These are phyloP conservation scores for Chelonus insularis DNA, from an alignment of 1,140 invertebrate species.

Conservation along the genomic window DNA sequence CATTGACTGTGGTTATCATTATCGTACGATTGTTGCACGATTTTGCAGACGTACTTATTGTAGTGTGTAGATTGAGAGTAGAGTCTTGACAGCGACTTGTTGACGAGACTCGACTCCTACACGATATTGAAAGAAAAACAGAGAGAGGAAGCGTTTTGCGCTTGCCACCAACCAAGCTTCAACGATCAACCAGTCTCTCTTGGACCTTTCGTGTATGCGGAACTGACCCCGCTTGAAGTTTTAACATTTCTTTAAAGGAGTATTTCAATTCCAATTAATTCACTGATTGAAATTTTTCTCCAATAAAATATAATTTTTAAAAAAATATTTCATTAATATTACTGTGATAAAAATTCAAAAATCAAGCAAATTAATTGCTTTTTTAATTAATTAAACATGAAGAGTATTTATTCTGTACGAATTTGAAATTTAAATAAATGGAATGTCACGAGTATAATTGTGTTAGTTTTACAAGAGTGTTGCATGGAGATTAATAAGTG, in stretches of 20 bases:
- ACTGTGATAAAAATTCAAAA: too few species aligned
- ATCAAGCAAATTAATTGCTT: too few species aligned
- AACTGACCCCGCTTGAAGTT: slow-evolving; percentile 38
- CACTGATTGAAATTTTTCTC: too few species aligned
- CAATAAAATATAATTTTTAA: too few species aligned
- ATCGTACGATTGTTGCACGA: not conserved
- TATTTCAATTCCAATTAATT: not conserved
- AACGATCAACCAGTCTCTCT: slow-evolving; percentile 38
- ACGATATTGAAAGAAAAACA: not conserved
- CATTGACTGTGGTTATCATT: not conserved
- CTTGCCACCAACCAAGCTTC: slow-evolving; percentile 8
- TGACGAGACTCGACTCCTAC: not conserved
- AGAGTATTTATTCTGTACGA: not conserved
- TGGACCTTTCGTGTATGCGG: slow-evolving; percentile 39
- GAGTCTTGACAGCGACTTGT: slow-evolving; percentile 6
- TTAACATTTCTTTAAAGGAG: slow-evolving; percentile 7
- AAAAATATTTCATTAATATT: too few species aligned
- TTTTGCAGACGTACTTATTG: not conserved
- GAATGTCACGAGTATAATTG: too few species aligned
- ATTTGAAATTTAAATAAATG: not conserved
- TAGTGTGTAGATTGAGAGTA: too few species aligned
- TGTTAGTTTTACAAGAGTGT: too few species aligned
- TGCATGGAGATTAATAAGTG: too few species aligned
- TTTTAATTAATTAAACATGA: too few species aligned
- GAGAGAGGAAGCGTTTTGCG: slow-evolving; percentile 10